A percentile compares a stretch with the other conserved stretches of the same genome.
Conservation (phyloP, 2,113 vertebrate genomes). For the Bujurquina vittata region DNA sequence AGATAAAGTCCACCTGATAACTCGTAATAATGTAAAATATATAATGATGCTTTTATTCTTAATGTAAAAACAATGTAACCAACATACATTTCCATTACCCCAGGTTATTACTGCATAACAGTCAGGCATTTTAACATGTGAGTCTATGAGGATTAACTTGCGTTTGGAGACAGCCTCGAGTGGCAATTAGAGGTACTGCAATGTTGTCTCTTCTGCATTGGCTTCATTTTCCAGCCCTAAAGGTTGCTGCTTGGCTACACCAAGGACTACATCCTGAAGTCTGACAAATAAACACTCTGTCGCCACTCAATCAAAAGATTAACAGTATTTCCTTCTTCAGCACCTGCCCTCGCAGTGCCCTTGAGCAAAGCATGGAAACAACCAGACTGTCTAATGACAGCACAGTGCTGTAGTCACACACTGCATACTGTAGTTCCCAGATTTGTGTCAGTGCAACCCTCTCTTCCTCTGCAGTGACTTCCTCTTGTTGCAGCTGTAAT, state of each 20-base stretch:
- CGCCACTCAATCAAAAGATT: background rate
- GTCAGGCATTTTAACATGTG: no score
- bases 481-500: constrained; percentile 22
- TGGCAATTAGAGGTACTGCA: background rate
- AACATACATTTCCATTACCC: no score
- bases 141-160: background rate
- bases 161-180: background rate
- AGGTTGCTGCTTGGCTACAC: background rate
- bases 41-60: background rate
- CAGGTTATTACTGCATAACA: background rate
- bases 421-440: constrained; percentile 22
- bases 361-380: background rate
- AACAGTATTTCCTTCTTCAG: background rate
- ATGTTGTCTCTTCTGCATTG: background rate
- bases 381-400: background rate
- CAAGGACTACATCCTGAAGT: background rate
- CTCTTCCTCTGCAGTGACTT: constrained; percentile 21
- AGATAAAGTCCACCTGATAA: no score
- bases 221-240: background rate
- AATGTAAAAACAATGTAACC: no score
- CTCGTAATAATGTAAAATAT: background rate
- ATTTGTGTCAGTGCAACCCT: constrained; percentile 31
- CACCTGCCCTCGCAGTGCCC: background rate
- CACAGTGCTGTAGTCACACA: background rate
- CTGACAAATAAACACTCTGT: background rate